Evolutionary conservation across 2,113 vertebrate species (phyloP).

Genomic region (Monarcha castaneiventris): DNA sequence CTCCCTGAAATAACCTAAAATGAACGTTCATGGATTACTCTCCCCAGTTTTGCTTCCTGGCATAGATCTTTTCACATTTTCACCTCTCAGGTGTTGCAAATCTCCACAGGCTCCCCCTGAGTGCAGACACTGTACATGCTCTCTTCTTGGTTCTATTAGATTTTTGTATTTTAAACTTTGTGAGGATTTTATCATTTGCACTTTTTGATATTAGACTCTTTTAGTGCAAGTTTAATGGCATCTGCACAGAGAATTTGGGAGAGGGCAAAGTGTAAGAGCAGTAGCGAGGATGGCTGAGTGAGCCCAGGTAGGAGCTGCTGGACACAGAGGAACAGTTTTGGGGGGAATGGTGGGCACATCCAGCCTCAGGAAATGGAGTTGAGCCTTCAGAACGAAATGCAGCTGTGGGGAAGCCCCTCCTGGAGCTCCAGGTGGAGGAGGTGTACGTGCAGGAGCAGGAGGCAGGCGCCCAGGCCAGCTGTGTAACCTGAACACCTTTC

Average conservation of each 20-base stretch:
- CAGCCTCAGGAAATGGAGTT: neutral
- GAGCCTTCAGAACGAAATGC: neutral
- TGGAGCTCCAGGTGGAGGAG: neutral
- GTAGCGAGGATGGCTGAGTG: neutral
- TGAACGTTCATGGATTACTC: neutral
- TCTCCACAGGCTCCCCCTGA: neutral
- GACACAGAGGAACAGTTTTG: neutral
- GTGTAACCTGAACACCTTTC: neutral
- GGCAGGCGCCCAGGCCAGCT: neutral
- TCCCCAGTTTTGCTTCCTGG: neutral
- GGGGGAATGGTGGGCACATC: neutral
- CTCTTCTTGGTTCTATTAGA: neutral
- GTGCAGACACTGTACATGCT: fast-evolving
- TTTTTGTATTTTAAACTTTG: neutral
- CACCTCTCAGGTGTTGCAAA: constrained; percentile 19
- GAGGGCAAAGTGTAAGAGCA: neutral
- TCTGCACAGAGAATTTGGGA: neutral
- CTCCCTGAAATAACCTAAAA: neutral
- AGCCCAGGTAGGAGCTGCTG: neutral
- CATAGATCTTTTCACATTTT: constrained; percentile 25
- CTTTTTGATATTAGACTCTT: neutral
- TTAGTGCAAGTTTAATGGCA: neutral
- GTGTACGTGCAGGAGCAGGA: neutral
- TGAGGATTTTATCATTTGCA: neutral
- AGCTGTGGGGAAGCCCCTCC: neutral